Conservation (phyloP, 2,888 invertebrate species). For the Melinaea menophilus region DNA sequence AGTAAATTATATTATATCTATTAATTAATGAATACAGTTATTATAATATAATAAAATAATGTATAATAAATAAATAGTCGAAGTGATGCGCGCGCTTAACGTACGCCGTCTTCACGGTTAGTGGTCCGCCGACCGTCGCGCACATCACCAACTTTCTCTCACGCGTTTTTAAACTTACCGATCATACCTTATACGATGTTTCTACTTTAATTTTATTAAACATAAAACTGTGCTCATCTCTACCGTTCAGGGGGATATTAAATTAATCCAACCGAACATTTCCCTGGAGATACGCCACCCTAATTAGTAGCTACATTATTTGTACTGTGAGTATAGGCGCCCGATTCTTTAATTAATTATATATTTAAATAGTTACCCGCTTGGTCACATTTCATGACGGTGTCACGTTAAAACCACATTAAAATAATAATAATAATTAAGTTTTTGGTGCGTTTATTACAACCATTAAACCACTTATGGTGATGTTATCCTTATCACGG, state of each 20-base stretch:
- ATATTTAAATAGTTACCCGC: neutral
- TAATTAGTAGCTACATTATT: neutral
- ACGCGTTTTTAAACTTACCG: conserved; percentile 30
- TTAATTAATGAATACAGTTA: neutral
- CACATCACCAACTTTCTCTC: conserved; percentile 61
- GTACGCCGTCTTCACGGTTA: conserved; percentile 64
- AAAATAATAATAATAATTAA: neutral
- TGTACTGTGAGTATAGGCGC: conserved; percentile 18
- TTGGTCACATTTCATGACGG: neutral
- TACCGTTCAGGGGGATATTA: too few relatives aligned
- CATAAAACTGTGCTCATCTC: too few relatives aligned
- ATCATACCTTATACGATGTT: conserved; percentile 10
- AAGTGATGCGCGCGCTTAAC: conserved; percentile 5
- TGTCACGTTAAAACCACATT: conserved; percentile 10
- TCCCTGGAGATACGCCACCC: neutral
- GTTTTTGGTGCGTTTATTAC: too few relatives aligned
- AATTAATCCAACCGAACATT: neutral
- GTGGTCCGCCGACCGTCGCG: conserved; percentile 59
- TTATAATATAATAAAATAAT: neutral
- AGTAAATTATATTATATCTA: too few relatives aligned
- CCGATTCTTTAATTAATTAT: neutral
- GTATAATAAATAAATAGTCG: neutral
- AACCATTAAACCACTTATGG: neutral
- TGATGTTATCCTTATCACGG: conserved; percentile 17
- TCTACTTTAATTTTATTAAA: neutral